Evolutionary conservation across 2,113 vertebrate species (phyloP).

Genomic region (Rousettus leschenaultii): DNA sequence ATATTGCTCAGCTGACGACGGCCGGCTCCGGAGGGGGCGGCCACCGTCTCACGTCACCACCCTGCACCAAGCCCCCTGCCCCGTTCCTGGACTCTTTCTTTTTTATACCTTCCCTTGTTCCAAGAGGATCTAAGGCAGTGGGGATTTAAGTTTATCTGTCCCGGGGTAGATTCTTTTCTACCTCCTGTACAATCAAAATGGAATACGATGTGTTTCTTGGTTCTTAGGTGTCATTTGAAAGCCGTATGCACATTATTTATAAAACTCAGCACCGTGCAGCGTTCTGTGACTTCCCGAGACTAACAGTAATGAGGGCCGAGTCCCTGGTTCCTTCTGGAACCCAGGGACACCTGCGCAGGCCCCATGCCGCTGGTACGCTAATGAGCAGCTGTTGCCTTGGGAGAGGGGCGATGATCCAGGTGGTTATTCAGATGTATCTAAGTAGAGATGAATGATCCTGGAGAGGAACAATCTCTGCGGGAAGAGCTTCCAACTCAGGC

Average conservation of each 20-base stretch:
- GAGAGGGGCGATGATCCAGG: background rate
- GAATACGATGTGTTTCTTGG: rapidly evolving
- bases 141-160: background rate
- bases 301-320: too few relatives aligned
- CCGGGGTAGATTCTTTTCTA: background rate
- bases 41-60: too few relatives aligned
- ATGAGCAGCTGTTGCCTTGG: background rate
- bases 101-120: background rate
- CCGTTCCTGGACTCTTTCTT: background rate
- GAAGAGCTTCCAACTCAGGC: background rate
- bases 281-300: background rate
- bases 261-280: background rate
- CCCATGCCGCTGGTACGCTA: background rate
- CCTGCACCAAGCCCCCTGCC: too few relatives aligned
- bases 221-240: rapidly evolving
- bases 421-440: background rate
- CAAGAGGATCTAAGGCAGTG: background rate
- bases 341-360: background rate
- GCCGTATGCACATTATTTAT: rapidly evolving
- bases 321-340: background rate
- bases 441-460: background rate
- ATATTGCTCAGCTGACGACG: conserved; percentile 54
- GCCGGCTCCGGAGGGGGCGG: conserved; percentile 51
- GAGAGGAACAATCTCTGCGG: background rate
- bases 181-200: background rate